Evolutionary conservation across 2,113 vertebrate genomes (phyloP).

Genomic region (Antennarius striatus): DNA sequence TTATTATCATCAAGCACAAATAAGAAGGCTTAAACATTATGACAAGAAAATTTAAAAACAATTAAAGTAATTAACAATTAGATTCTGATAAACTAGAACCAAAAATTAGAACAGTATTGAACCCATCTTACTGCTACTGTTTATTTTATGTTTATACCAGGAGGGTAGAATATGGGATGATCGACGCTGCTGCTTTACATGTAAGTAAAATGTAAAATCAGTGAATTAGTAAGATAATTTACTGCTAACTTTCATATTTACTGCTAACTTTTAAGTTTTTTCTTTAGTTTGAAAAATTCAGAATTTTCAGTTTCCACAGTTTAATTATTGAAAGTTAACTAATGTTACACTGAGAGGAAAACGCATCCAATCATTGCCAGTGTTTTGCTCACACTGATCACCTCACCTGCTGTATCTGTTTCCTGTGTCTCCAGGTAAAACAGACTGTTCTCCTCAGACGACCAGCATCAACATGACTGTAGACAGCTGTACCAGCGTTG

Average conservation of each 20-base stretch:
- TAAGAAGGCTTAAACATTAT: too few species aligned
- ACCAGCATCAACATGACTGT: slow-evolving; percentile 35
- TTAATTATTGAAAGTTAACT: not conserved
- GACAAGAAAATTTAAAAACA: too few species aligned
- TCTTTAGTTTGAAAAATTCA: not conserved
- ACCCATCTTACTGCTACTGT: not conserved
- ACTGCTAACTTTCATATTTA: too few species aligned
- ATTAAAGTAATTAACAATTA: too few species aligned
- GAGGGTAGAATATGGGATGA: slow-evolving; percentile 64
- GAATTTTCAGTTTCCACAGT: not conserved
- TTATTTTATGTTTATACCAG: slow-evolving; percentile 39
- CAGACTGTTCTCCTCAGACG: slow-evolving; percentile 49
- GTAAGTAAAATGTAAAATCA: slow-evolving; percentile 47
- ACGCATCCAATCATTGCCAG: not conserved
- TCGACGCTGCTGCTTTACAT: slow-evolving; percentile 67
- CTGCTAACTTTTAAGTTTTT: not conserved
- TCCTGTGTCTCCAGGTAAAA: slow-evolving; percentile 52
- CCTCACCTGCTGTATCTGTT: not conserved
- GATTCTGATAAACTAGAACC: too few species aligned
- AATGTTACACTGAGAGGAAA: not conserved
- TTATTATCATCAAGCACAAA: too few species aligned
- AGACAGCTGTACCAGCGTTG: slow-evolving; percentile 41
- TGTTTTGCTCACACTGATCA: not conserved
- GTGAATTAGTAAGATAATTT: not conserved
- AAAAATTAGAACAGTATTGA: too few species aligned